Conservation (phyloP, 2,113 vertebrate genomes). For the Cephalopholis sonnerati region DNA sequence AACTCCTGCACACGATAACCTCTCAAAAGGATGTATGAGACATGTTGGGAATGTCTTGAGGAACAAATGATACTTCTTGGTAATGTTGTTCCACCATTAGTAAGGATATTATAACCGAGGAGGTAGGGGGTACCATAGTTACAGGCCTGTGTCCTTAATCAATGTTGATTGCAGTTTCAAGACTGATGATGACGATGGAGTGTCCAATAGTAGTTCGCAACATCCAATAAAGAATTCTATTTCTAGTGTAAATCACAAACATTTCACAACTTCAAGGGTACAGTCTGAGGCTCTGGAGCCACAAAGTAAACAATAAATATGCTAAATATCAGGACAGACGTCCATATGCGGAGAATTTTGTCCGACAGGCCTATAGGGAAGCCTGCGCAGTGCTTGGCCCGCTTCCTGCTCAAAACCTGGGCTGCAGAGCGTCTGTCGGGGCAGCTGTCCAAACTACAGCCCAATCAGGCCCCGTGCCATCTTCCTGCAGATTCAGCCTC, state of each 20-base stretch:
- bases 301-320: slow-evolving; percentile 60
- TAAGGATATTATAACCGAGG: slow-evolving; percentile 35
- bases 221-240: slow-evolving; percentile 63
- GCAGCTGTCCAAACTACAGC: slow-evolving; percentile 73
- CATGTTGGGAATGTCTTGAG: slow-evolving; percentile 45
- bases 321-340: slow-evolving; percentile 50
- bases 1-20: slow-evolving; percentile 54
- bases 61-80: slow-evolving; percentile 55
- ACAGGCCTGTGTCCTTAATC: slow-evolving; percentile 55
- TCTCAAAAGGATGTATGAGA: slow-evolving; percentile 54
- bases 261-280: slow-evolving; percentile 38
- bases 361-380: slow-evolving; percentile 58
- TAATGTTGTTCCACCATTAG: slow-evolving; percentile 54
- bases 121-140: slow-evolving; percentile 57
- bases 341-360: slow-evolving; percentile 53
- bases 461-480: slow-evolving; percentile 73
- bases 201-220: slow-evolving; percentile 47
- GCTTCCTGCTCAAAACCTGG: slow-evolving; percentile 65
- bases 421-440: slow-evolving; percentile 63
- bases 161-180: slow-evolving; percentile 55
- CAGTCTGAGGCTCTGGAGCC: slow-evolving; percentile 39
- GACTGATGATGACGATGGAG: slow-evolving; percentile 40
- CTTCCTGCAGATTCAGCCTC: slow-evolving; percentile 56
- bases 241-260: slow-evolving; percentile 38
- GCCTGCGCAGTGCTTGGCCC: slow-evolving; percentile 38